Evolutionary conservation across 2,797 vertebrate species (phyloP).

Genomic region (Leucoraja ocellata): DNA sequence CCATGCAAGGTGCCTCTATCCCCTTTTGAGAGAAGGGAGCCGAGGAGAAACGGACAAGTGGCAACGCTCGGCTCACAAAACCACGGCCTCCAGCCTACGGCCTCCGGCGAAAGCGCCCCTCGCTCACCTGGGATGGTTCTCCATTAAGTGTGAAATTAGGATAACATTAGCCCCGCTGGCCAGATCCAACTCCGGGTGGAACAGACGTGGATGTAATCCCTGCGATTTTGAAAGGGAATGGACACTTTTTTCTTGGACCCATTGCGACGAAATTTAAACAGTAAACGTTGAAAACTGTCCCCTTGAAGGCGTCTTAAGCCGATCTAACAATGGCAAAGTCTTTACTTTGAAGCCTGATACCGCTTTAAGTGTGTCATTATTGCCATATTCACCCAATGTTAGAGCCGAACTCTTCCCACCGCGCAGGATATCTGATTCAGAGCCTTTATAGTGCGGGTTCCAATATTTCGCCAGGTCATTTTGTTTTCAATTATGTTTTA

Average conservation of each 20-base stretch:
- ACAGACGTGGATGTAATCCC: neutral
- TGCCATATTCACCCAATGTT: neutral
- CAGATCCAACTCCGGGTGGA: too few species aligned
- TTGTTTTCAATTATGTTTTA: neutral
- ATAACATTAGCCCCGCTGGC: neutral
- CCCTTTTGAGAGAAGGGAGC: neutral
- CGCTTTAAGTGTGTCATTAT: neutral
- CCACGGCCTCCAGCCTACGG: constrained; percentile 37
- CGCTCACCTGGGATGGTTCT: constrained; percentile 10
- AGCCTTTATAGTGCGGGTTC: neutral
- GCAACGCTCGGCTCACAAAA: neutral
- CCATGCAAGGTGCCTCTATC: constrained; percentile 53
- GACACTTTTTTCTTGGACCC: neutral
- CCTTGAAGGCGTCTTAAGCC: neutral
- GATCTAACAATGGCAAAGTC: neutral
- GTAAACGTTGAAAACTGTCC: neutral
- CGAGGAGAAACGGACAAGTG: neutral
- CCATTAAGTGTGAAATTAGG: neutral
- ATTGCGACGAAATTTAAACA: neutral
- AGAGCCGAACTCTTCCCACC: neutral
- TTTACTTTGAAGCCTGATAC: neutral
- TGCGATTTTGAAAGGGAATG: neutral
- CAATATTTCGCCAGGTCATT: neutral
- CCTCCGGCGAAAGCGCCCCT: constrained; percentile 45
- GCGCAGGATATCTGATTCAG: too few species aligned